Base-by-base conservation (phyloP, 2,888 invertebrate genomes). In the Galerucella nymphaeae region DNA sequence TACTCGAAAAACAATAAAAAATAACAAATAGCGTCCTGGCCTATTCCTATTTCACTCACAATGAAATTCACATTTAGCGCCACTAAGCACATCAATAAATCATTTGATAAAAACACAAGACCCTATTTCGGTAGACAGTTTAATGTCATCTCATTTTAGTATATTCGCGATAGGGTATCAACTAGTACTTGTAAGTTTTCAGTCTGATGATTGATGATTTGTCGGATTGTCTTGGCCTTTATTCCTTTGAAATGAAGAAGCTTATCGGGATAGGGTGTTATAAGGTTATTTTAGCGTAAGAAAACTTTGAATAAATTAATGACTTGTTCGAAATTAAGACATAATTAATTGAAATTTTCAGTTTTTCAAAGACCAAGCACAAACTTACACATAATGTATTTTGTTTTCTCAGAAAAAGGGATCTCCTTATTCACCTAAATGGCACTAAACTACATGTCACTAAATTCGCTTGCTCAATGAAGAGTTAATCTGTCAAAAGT, bases 1-100 rank as follows among this genome's bases (percentile, higher is more conserved):
- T 0, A 45, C 42, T 45, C 14, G 5, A 11, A 53, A 53, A 53
- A 8, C 18, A 53, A 53, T 53, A 53, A 16, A 53, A 53, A 6
- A 16, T 53, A 53, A 53, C 9, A 10, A 53, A 16, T 53, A 11
- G 53, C 16, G 11, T 16, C 30, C 42, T 42, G 42, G 42, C 18
- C 61, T 62, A 61, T 61, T 16, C 38, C 38, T 72, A 50, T 69
- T 72, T 66, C 69, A 42, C 23, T 50, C 48, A 65, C 70, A 76
- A 76, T 72, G 70, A 76, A 76, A 69, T 67, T 73, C 74, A 13
- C 72, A 74, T 74, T 72, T 41, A 74, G 65, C 63, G 71, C 66
- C 66, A 16, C 61, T 71, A 69, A 79, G 76, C 75, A 77, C 77
- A 77, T 79, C 78, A 77, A 80, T 79, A 80, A 79, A 80, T 79